Base-by-base conservation (phyloP, 1,140 invertebrate genomes). In the Agraylea sexmaculata region DNA sequence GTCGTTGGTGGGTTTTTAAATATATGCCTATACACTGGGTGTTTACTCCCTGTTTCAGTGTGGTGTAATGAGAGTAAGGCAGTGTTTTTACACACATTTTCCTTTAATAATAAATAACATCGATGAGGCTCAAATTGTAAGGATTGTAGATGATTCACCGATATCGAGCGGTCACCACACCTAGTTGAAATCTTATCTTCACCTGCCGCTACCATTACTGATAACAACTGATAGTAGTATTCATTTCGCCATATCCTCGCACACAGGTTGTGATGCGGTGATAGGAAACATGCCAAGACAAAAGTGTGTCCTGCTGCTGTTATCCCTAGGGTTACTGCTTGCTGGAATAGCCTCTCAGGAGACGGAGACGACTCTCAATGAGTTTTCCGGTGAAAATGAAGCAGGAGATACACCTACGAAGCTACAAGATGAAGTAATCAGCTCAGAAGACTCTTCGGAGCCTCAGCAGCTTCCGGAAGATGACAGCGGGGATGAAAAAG, bases 101-200 rank as follows among this genome's bases (percentile, higher is more conserved):
- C 23, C 23, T n/a, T 25, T 25, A 25, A 25, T 25, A 7, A 7
- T 25, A 25, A 7, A 25, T 25, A 25, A 25, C n/a, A 7, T n/a
- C n/a, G n/a, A 7, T n/a, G 7, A n/a, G 7, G n/a, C 7, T 25
- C n/a, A 6, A 25, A 7, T 42, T 42, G 33, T 31, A 33, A 21
- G 31, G 37, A 42, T 2, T 16, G 31, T 30, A 23, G 27, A 29
- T 42, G 41, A 42, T 37, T 42, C 41, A 42, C 25, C 41, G 2
- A 31, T 12, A 16, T 17, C 12, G 13, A 29, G 34, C 37, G 41
- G 29, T 30, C 19, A 40, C 22, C 41, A 30, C 41, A 42, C 41
- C 41, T 42, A 36, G 41, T 8, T 29, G 5, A 11, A 20, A 12
- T 10, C n/a, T 36, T 42, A 42, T 42, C 41, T 31, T 42, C 37